Base-by-base conservation (phyloP, 1,140 invertebrate species). In the Caenorhabditis inopinata region DNA sequence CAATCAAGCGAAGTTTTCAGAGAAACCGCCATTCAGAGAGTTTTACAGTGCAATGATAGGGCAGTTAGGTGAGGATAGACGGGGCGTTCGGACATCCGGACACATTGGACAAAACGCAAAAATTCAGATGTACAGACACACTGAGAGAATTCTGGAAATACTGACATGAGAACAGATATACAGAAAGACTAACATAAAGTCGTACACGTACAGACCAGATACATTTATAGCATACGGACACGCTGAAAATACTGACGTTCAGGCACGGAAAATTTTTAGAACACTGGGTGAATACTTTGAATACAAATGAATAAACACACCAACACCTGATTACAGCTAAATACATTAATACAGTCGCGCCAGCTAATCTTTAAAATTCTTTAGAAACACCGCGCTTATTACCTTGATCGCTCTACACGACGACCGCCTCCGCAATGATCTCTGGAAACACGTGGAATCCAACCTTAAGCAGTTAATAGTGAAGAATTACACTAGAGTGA, bases 371-470 rank as follows among this genome's bases (percentile, higher is more conserved):
- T 9, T 35, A 29, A 9, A 2, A 3, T 35, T 14, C 45, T 80
- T 7, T 42, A 80, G 79, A 48, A 53, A 78, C 45, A 76, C 81
- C 23, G 79, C 79, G 42, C 32, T 80, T 11, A 46, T 74, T 25
- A 80, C 49, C 4, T 38, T 80, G 16, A 46, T 80, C 9, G 68
- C 78, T 32, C 68, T 79, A 0, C 42, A 62, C 29, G 74, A 51
- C 45, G 46, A 74, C n/a, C 42, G 29, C 2, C 23, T 83, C 11
- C 53, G 42, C 9, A 29, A 12, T 5, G 75, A 38, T 32, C 51
- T 84, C n/a, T 87, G 85, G 87, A 73, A 83, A 25, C 78, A 82
- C 47, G 83, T 84, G 18, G 53, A 79, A 18, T 25, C 76, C 0
- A 32, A 21, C 2, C 25, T 82, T 58, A 27, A 49, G 14, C 25